Conservation (phyloP, 2,797 vertebrate species). For the Meriones psammophilus region DNA sequence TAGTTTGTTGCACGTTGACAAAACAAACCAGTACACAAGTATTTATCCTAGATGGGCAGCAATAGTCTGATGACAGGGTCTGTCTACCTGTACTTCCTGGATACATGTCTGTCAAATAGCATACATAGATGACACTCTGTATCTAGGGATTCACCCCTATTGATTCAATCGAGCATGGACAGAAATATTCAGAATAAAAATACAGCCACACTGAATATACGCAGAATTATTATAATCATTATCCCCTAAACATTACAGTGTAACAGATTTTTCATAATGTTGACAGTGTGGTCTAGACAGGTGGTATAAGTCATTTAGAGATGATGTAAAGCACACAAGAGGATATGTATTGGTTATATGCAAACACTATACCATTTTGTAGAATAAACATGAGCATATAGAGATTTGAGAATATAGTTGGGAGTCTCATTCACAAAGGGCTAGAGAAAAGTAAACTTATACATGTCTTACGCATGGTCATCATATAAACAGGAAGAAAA, state of each 20-base stretch:
- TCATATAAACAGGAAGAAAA: constrained; percentile 6
- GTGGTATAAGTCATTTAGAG: neutral
- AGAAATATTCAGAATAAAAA: neutral
- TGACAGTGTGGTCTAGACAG: neutral
- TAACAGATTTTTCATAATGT: neutral
- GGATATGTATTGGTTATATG: neutral
- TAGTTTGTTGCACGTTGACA: neutral
- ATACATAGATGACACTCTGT: neutral
- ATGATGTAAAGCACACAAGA: neutral
- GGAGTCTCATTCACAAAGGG: neutral
- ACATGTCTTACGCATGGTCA: neutral
- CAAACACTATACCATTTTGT: neutral
- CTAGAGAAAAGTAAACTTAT: neutral
- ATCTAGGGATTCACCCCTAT: neutral
- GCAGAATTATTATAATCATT: neutral
- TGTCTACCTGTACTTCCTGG: neutral
- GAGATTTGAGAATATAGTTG: neutral
- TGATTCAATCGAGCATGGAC: neutral
- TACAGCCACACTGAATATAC: neutral
- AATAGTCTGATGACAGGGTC: neutral
- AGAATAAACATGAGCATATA: neutral
- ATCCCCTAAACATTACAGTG: neutral
- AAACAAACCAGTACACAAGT: neutral
- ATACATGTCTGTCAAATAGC: neutral
- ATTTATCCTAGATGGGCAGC: neutral